Conservation (phyloP, 2,113 vertebrate species). For the Harpagus bidentatus region DNA sequence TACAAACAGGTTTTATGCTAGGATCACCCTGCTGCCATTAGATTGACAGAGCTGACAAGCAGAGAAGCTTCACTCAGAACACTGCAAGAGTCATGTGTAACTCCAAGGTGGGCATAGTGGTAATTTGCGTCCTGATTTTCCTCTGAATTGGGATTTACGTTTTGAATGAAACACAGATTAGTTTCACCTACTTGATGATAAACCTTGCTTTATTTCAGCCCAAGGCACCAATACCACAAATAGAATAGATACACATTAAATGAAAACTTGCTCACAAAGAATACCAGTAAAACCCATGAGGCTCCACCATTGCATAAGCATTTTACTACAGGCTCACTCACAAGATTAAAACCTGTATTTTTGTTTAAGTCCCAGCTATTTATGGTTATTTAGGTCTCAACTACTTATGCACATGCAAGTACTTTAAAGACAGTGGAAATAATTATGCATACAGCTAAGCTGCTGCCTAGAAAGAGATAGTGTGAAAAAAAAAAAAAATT, state of each 20-base stretch:
- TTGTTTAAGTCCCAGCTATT: not conserved
- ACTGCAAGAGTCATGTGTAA: not conserved
- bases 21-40: not conserved
- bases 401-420: not conserved
- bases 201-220: not conserved
- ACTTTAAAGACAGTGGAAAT: not conserved
- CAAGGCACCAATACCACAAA: not conserved
- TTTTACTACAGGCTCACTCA: not conserved
- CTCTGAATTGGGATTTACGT: not conserved
- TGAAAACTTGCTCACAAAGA: not conserved
- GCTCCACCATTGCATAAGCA: not conserved
- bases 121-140: not conserved
- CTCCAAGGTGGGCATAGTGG: accelerated
- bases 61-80: not conserved
- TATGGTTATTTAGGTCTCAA: not conserved
- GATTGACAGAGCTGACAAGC: not conserved
- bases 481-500: not conserved
- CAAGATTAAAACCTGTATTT: not conserved
- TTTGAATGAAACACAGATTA: not conserved
- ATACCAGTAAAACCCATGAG: not conserved
- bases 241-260: not conserved
- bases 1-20: not conserved
- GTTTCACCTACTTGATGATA: not conserved
- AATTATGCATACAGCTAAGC: not conserved
- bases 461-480: not conserved